These are phyloP conservation scores for Dasyornis broadbenti DNA, from an alignment of 2,113 vertebrate species.

Conservation along the genomic window DNA sequence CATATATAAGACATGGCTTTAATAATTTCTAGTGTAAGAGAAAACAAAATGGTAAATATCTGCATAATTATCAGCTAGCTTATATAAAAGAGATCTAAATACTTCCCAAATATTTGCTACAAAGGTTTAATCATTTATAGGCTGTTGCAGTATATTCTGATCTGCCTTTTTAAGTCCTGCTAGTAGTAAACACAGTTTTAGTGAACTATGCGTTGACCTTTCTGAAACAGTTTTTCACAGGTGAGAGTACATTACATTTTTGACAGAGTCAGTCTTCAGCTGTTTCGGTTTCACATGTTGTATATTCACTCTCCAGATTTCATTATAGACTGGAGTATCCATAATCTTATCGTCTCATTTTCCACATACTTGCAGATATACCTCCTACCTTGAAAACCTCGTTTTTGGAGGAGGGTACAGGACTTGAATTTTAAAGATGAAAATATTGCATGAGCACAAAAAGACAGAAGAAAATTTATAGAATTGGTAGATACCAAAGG, in stretches of 20 bases:
- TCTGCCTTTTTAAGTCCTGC: neutral
- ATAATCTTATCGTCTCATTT: neutral
- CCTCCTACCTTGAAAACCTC: neutral
- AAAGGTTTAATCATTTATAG: neutral
- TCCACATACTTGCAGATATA: neutral
- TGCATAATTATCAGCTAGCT: neutral
- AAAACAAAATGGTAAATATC: neutral
- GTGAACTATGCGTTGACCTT: neutral
- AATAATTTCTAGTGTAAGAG: neutral
- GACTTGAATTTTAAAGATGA: neutral
- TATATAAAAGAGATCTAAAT: neutral
- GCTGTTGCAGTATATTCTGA: neutral
- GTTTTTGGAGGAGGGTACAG: neutral
- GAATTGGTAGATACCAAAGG: neutral
- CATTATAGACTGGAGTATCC: neutral
- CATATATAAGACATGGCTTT: neutral
- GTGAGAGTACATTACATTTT: neutral
- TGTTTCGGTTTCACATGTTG: neutral
- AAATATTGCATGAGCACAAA: neutral
- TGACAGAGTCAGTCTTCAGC: neutral
- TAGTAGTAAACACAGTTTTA: neutral
- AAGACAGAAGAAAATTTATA: neutral
- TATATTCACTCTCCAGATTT: neutral
- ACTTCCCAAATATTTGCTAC: neutral
- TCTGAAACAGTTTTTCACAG: neutral